Conservation (phyloP, 2,113 vertebrate species). For the Centropristis striata region DNA sequence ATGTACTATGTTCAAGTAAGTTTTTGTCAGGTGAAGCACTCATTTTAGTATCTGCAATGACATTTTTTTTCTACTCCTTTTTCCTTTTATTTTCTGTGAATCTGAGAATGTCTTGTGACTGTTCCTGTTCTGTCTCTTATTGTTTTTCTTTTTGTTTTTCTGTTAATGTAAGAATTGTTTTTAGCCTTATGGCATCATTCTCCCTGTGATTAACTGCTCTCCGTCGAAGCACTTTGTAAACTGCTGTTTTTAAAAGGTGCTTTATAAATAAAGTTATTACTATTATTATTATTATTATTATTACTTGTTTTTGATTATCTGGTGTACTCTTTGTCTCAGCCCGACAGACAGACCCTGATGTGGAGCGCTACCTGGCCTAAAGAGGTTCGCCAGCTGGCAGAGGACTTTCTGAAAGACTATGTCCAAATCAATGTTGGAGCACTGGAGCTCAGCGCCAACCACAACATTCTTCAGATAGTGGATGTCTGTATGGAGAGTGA, state of each 20-base stretch:
- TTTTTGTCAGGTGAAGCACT: background rate
- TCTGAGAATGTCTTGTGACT: too few relatives aligned
- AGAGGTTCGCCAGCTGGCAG: slow-evolving; percentile 95
- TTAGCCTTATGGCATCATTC: too few relatives aligned
- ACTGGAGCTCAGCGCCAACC: slow-evolving; percentile 95
- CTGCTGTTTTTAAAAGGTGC: too few relatives aligned
- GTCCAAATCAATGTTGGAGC: slow-evolving; percentile 97
- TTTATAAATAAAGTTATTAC: too few relatives aligned
- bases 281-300: too few relatives aligned
- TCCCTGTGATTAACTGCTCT: too few relatives aligned
- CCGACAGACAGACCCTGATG: slow-evolving; percentile 96
- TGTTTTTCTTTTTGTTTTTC: too few relatives aligned
- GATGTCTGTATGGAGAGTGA: slow-evolving; percentile 96
- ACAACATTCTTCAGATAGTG: slow-evolving; percentile 98
- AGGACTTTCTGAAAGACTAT: slow-evolving; percentile 95
- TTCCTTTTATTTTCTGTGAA: too few relatives aligned
- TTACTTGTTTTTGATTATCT: background rate
- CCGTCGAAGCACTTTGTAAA: too few relatives aligned
- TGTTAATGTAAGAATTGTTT: too few relatives aligned
- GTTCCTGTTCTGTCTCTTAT: too few relatives aligned
- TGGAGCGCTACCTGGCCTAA: slow-evolving; percentile 99
- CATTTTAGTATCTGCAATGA: background rate
- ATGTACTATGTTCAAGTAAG: background rate
- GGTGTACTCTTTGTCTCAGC: slow-evolving; percentile 77
- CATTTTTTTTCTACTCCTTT: too few relatives aligned